Evolutionary conservation across 2,113 vertebrate genomes (phyloP), one percentile per base, ranked within the genome.

Genomic region (Otus sunia): DNA sequence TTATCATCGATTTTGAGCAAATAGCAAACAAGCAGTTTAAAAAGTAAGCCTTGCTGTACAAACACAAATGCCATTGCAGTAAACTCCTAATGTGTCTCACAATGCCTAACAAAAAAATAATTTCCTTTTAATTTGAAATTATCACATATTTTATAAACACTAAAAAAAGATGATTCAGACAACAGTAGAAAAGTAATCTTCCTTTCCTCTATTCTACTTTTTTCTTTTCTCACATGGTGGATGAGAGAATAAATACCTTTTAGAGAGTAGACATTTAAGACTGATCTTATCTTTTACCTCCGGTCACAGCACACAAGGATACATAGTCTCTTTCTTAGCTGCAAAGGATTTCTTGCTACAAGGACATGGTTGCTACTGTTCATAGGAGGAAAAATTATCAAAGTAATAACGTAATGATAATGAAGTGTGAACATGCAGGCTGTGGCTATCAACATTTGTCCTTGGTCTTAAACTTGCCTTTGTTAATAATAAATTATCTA

Each of bases 401-500:
- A 95, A 96, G 76, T 74, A 94, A 63, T 71, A 89, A 50, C 27
- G 1, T 19, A 78, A 47, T 90, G 49, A 90, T 83, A 69, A 76
- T 32, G 53, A 79, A 96, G 62, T 25, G 43, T 68, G 47, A 66
- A 69, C 36, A 64, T 45, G n/a, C 55, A 91, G 72, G 29, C 56
- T 89, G 34, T n/a, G 56, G 29, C 60, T 91, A 87, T 56, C 89
- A 75, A 49, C 43, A 34, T 78, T 96, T 81, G 43, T 63, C 52
- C 64, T 92, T 67, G 13, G 29, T 84, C 64, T 88, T 86, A 41
- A 90, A 80, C 66, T 80, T 88, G 62, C 63, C 45, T 95, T 88
- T 87, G 64, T 84, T 95, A 95, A 87, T 92, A 94, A 34, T 66
- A 69, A 90, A 56, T 94, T 59, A 55, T 47, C 59, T 72, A 67